These are phyloP conservation scores for Rugalucina vietnamica DNA, from an alignment of 2,888 invertebrate species.

Conservation along the genomic window DNA sequence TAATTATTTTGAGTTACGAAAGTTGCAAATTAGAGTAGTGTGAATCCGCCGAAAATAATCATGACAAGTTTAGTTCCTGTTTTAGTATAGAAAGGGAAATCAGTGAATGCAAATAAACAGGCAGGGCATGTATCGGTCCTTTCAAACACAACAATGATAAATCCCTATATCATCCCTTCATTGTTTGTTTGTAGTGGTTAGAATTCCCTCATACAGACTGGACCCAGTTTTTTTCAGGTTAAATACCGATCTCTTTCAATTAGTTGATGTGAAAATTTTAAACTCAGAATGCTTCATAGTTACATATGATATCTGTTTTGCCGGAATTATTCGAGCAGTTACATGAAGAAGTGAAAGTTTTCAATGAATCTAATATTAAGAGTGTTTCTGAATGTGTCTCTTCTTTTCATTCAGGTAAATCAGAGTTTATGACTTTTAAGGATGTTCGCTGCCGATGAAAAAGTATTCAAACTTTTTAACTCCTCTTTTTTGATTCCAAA, in stretches of 20 bases:
- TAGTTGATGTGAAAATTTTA: neutral
- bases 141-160: neutral
- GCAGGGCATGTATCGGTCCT: neutral
- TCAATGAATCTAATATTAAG: no score
- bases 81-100: neutral
- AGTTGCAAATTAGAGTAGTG: no score
- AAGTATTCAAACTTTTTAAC: no score
- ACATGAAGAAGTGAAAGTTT: no score
- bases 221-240: neutral
- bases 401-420: no score
- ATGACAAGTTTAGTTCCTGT: neutral
- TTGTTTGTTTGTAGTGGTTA: neutral
- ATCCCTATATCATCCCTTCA: neutral
- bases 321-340: no score
- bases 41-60: neutral
- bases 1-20: no score
- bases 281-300: neutral
- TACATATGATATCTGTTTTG: no score
- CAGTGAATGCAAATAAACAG: neutral
- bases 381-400: no score
- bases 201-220: neutral
- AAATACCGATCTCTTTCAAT: neutral
- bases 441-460: no score
- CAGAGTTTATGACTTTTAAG: no score
- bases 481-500: no score